Evolutionary conservation across 2,113 vertebrate species (phyloP).

Genomic region (Chrysemys picta): DNA sequence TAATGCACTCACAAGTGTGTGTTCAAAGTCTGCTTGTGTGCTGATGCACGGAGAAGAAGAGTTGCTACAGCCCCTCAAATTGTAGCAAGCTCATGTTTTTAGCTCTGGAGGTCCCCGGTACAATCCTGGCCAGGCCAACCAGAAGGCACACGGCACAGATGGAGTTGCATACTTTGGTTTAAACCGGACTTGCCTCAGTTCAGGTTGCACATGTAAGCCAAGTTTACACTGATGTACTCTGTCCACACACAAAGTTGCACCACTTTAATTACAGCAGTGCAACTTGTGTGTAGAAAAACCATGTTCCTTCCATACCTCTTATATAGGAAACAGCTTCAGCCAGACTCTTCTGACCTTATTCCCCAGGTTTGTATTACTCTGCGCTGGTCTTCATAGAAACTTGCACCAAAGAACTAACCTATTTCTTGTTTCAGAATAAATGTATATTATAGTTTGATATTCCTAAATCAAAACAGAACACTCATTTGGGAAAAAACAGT

Average conservation of each 20-base stretch:
- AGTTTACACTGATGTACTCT: neutral
- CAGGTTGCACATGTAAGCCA: neutral
- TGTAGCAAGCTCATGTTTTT: neutral
- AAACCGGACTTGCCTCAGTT: neutral
- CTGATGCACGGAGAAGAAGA: neutral
- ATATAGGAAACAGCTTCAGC: neutral
- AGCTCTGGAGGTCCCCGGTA: neutral
- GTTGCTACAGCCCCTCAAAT: neutral
- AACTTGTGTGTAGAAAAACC: neutral
- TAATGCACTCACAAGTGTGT: neutral
- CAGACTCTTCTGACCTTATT: neutral
- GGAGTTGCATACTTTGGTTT: neutral
- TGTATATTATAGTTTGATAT: neutral
- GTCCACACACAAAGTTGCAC: neutral
- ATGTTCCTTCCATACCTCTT: neutral
- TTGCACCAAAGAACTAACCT: neutral
- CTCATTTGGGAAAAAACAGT: neutral
- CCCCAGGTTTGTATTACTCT: neutral
- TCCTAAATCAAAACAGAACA: neutral
- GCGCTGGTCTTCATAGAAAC: neutral
- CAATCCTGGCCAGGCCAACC: neutral
- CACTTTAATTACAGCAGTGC: neutral
- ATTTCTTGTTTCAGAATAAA: neutral
- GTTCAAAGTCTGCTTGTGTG: neutral
- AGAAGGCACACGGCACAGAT: neutral